Base-by-base conservation (phyloP, 2,113 vertebrate genomes). In the Miniopterus natalensis region DNA sequence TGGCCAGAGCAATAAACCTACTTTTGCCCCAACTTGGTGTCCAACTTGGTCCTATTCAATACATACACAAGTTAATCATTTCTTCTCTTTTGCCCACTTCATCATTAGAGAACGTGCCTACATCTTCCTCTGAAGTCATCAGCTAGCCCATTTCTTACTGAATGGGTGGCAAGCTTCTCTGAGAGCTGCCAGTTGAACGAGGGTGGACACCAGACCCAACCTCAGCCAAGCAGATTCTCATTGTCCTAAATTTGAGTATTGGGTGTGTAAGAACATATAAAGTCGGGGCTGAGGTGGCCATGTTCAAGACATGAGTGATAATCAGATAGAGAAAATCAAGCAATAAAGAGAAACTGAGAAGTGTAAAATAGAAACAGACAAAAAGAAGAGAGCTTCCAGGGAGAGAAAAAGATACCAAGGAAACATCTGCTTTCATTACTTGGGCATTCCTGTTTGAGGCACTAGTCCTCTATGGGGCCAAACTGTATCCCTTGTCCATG, bases 361-460 rank as follows among this genome's bases (percentile, higher is more conserved):
- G 15, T 31, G 88, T 63, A 83, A 93, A 73, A 8, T 31, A 73
- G n/a, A 66, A 90, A 84, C n/a, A 51, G 5, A 45, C 17, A 75
- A 14, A 92, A 77, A 63, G 13, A 73, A 71, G 14, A 61, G 29
- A 85, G 3, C 2, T 18, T 31, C 29, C 29, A 83, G 47, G 51
- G 12, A 4, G 15, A 73, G 12, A 77, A 42, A 90, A 83, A 68
- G 59, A 57, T 1, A 36, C 11, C 23, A 73, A 88, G 31, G 61
- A 66, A 68, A 68, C 73, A n/a, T 95, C n/a, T 70, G 42, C 21
- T 95, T 84, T 89, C 15, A 14, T 55, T 90, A 29, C 27, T 49
- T 49, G 36, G 25, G 23, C 4, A n/a, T 61, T 51, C 36, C 13
- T 31, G 42, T 47, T 45, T 45, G n/a, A 90, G 8, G 55, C 17